Evolutionary conservation across 2,797 vertebrate species (phyloP).

Genomic region (Liasis olivaceus): DNA sequence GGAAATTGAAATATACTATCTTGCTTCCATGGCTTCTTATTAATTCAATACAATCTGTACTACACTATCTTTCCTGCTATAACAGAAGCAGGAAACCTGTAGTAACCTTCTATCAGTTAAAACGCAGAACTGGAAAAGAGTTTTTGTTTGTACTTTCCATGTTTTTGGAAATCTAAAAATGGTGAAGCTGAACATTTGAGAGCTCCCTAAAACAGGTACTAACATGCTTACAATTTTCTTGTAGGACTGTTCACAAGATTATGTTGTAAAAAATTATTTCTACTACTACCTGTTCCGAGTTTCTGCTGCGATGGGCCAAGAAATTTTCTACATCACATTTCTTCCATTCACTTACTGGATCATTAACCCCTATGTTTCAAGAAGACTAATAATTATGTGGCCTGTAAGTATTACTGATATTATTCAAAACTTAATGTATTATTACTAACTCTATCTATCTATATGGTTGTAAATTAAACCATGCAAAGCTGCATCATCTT

Average conservation of each 20-base stretch:
- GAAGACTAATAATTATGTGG: conserved; percentile 90
- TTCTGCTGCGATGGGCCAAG: conserved; percentile 88
- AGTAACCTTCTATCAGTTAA: neutral
- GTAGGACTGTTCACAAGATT: conserved; percentile 69
- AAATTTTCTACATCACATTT: conserved; percentile 94
- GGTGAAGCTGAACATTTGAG: neutral
- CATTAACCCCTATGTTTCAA: conserved; percentile 87
- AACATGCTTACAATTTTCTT: conserved; percentile 47
- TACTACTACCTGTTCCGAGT: conserved; percentile 90
- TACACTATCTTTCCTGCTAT: neutral
- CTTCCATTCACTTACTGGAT: conserved; percentile 93
- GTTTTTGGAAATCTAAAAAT: neutral
- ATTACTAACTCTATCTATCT: neutral
- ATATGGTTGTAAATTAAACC: neutral
- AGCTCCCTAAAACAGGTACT: neutral
- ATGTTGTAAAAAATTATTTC: conserved; percentile 86
- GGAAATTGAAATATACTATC: neutral
- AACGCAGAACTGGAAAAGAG: neutral
- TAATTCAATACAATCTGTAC: neutral
- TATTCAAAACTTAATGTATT: neutral
- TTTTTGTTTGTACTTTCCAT: conserved; percentile 1
- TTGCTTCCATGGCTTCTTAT: neutral
- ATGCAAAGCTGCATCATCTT: neutral
- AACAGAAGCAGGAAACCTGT: neutral
- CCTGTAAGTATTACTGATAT: conserved; percentile 79